Conservation (phyloP, 2,888 invertebrate genomes). For the Scaptomyza flava region DNA sequence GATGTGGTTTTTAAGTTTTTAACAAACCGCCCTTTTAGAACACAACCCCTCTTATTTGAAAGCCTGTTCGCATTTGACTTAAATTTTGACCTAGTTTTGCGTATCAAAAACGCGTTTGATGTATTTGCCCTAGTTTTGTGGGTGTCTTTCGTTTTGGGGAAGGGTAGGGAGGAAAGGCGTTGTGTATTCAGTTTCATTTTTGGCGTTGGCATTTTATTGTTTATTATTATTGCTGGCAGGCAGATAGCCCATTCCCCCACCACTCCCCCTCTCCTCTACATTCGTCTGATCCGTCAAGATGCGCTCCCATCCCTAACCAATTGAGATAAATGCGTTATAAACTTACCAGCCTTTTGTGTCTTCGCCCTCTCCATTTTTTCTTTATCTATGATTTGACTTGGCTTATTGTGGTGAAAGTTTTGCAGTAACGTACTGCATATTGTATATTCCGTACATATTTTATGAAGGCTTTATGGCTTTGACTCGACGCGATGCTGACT, state of each 20-base stretch:
- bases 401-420: constrained; percentile 53
- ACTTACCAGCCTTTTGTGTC: constrained; percentile 29
- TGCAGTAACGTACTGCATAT: constrained; percentile 32
- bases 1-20: background rate
- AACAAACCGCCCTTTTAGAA: background rate
- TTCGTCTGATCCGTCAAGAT: constrained; percentile 9
- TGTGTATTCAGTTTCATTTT: constrained; percentile 66
- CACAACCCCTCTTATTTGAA: background rate
- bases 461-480: constrained; percentile 43
- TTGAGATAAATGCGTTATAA: constrained; percentile 77
- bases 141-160: background rate
- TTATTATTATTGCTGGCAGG: constrained; percentile 64
- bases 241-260: constrained; percentile 5
- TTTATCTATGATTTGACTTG: background rate
- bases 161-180: background rate
- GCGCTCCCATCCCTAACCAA: constrained; percentile 37
- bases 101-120: constrained; percentile 38
- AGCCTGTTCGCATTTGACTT: background rate
- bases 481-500: constrained; percentile 15
- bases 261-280: background rate
- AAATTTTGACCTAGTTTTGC: constrained; percentile 64
- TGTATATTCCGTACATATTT: constrained; percentile 24
- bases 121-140: constrained; percentile 57
- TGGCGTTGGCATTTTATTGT: constrained; percentile 73
- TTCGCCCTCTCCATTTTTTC: background rate